Evolutionary conservation across 2,888 invertebrate species (phyloP).

Genomic region (Nemurella pictetii): DNA sequence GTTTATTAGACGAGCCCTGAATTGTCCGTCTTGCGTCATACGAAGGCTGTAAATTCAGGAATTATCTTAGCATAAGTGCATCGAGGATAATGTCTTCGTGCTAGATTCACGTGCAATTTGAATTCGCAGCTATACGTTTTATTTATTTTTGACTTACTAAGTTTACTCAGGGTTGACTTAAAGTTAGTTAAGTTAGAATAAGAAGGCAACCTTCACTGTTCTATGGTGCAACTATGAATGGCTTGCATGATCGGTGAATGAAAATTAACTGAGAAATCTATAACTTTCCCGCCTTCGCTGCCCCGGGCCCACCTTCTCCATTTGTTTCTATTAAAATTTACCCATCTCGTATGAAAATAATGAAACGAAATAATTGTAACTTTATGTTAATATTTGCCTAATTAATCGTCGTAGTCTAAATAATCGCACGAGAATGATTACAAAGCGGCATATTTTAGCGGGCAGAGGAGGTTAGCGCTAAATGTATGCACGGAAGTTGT

Average conservation of each 20-base stretch:
- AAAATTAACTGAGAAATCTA: too few relatives aligned
- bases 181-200: too few relatives aligned
- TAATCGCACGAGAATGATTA: conserved; percentile 22
- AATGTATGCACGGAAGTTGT: conserved; percentile 24
- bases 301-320: background rate
- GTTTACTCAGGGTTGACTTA: too few relatives aligned
- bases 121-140: too few relatives aligned
- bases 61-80: background rate
- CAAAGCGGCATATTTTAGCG: conserved; percentile 1
- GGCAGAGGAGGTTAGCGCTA: background rate
- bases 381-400: conserved; percentile 26
- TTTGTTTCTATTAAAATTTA: conserved; percentile 6
- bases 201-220: too few relatives aligned
- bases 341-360: conserved; percentile 4
- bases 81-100: too few relatives aligned
- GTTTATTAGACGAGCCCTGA: background rate
- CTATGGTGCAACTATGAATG: too few relatives aligned
- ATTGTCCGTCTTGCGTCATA: background rate
- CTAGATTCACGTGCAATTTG: too few relatives aligned
- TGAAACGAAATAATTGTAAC: conserved; percentile 21
- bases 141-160: too few relatives aligned
- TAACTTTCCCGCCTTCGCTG: background rate
- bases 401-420: conserved; percentile 10
- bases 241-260: too few relatives aligned
- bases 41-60: background rate